These are phyloP conservation scores for Druon quercuslanigerum DNA, from an alignment of 1,140 invertebrate genomes.

Conservation along the genomic window DNA sequence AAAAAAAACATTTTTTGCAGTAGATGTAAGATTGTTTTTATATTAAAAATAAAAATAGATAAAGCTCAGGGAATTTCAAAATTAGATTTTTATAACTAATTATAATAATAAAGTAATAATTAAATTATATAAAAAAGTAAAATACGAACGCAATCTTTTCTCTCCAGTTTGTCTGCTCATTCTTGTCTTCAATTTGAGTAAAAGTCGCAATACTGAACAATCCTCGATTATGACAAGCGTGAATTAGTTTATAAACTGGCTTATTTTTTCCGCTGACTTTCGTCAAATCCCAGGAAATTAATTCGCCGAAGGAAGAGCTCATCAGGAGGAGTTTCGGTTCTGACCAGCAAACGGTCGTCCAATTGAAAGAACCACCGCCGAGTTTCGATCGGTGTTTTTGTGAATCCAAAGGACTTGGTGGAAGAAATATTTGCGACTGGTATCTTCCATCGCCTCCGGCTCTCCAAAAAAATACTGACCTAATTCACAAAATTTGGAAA, in stretches of 20 bases:
- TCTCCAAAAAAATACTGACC: constrained; percentile 77
- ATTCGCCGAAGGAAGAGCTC: constrained; percentile 75
- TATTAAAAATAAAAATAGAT: too few relatives aligned
- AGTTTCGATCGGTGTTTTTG: constrained; percentile 60
- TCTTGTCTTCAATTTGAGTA: constrained; percentile 38
- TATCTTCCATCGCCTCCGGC: constrained; percentile 76
- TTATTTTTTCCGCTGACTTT: constrained; percentile 48
- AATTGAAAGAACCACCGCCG: constrained; percentile 57
- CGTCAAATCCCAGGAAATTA: constrained; percentile 74
- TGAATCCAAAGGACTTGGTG: constrained; percentile 48
- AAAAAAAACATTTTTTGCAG: too few relatives aligned
- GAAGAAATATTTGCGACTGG: constrained; percentile 66
- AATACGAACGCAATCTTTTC: constrained; percentile 40
- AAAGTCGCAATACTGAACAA: constrained; percentile 75
- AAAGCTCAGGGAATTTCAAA: too few relatives aligned
- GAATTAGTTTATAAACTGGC: constrained; percentile 67
- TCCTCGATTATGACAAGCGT: constrained; percentile 73
- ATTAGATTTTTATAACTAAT: too few relatives aligned
- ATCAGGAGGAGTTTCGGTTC: constrained; percentile 72
- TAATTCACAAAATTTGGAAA: constrained; percentile 48
- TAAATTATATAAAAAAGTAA: constrained; percentile 16
- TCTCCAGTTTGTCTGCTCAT: constrained; percentile 57
- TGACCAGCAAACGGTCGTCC: constrained; percentile 78
- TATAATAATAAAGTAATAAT: too few relatives aligned
- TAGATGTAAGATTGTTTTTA: too few relatives aligned